phyloP scores from a whole-genome alignment of 2,888 invertebrate genomes.

The Lamproptera curius region DNA sequence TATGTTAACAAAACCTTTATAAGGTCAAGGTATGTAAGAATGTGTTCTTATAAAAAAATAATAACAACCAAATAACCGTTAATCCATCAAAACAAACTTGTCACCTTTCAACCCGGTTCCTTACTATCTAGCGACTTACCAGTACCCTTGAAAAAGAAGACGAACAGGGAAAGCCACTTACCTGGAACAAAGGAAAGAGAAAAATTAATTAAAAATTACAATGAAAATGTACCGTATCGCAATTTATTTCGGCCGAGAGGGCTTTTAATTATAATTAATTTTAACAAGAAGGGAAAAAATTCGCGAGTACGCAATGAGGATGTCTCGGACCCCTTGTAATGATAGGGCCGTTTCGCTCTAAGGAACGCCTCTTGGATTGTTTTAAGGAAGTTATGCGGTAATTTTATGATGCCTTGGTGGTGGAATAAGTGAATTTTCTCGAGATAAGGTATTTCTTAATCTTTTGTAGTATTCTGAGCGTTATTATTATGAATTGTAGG shows the following conservation, averaged over 20 bases:
- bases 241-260: constrained; percentile 69
- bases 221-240: constrained; percentile 53
- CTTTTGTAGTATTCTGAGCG: too few relatives aligned
- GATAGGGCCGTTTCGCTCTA: background rate
- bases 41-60: too few relatives aligned
- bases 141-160: constrained; percentile 16
- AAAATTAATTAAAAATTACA: constrained; percentile 72
- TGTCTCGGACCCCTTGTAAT: constrained; percentile 22
- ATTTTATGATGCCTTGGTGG: background rate
- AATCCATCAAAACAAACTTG: too few relatives aligned
- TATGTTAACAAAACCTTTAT: too few relatives aligned
- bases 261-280: constrained; percentile 74
- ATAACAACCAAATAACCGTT: too few relatives aligned
- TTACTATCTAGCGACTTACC: constrained; percentile 24
- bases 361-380: background rate
- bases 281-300: constrained; percentile 59
- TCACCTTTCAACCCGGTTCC: too few relatives aligned
- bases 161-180: constrained; percentile 66
- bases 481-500: too few relatives aligned
- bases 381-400: background rate
- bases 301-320: constrained; percentile 26
- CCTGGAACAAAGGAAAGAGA: constrained; percentile 61
- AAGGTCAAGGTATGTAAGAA: too few relatives aligned
- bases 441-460: too few relatives aligned
- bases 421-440: too few relatives aligned